These are phyloP conservation scores for Colius striatus DNA, from an alignment of 2,113 vertebrate genomes.

Conservation along the genomic window DNA sequence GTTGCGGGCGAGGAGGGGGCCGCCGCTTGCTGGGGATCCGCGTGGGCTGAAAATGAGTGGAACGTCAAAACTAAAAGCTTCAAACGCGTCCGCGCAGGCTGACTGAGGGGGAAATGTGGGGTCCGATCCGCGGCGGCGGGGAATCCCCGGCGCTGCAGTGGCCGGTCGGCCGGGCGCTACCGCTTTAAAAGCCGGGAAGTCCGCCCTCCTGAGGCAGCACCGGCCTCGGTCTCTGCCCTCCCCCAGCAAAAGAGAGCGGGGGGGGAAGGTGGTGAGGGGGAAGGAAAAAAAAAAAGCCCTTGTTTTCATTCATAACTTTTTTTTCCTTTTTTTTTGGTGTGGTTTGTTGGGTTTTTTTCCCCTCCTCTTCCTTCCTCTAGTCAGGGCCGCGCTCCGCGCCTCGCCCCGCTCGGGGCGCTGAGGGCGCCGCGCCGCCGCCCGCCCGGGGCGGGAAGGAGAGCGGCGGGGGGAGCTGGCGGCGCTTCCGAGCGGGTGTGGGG, in stretches of 20 bases:
- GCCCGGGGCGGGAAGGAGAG: not conserved
- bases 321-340: too few relatives aligned
- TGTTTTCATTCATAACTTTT: slow-evolving; percentile 96
- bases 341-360: slow-evolving; percentile 57
- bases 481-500: not conserved
- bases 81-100: too few relatives aligned
- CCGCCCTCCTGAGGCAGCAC: slow-evolving; percentile 74
- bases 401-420: slow-evolving; percentile 39
- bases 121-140: not conserved
- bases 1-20: too few relatives aligned
- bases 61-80: not conserved
- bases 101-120: too few relatives aligned
- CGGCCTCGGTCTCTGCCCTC: slow-evolving; percentile 69
- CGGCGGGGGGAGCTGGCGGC: not conserved
- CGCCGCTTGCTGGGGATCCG: not conserved
- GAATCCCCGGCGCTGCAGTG: not conserved
- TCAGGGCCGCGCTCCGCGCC: slow-evolving; percentile 48
- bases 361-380: slow-evolving; percentile 69
- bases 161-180: slow-evolving; percentile 10
- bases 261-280: not conserved
- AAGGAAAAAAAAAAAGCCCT: not conserved
- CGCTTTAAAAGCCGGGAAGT: slow-evolving; percentile 60
- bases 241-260: slow-evolving; percentile 62
- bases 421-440: slow-evolving; percentile 48
- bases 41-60: too few relatives aligned